Evolutionary conservation across 1,140 invertebrate species (phyloP).

Genomic region (Whitmania pigra): DNA sequence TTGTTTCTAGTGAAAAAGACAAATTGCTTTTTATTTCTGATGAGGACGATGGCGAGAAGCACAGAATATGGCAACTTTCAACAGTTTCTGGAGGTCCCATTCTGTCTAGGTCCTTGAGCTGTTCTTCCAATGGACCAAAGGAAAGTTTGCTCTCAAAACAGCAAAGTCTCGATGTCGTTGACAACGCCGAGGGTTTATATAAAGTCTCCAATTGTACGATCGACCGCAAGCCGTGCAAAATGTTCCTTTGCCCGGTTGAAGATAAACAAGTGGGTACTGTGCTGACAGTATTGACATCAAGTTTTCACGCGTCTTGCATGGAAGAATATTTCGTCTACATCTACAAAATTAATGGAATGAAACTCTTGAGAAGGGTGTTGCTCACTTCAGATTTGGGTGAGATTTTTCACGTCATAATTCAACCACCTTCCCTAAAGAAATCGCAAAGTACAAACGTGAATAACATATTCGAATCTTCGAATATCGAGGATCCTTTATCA

Average conservation of each 20-base stretch:
- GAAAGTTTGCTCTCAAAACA: not conserved
- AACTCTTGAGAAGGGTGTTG: not conserved
- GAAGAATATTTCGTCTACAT: not conserved
- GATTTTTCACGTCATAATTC: not conserved
- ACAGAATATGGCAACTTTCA: conserved; percentile 5
- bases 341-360: not conserved
- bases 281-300: not conserved
- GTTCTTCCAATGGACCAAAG: not conserved
- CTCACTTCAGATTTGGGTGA: not conserved
- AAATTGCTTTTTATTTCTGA: not conserved
- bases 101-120: not conserved
- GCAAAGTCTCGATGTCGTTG: not conserved
- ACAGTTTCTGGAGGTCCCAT: not conserved
- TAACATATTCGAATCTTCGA: not conserved
- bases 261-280: not conserved
- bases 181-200: not conserved
- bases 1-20: not conserved
- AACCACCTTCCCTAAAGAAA: not conserved
- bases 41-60: not conserved
- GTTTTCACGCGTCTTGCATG: not conserved
- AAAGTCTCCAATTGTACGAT: not conserved
- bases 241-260: not conserved
- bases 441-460: not conserved
- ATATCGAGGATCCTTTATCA: conserved; percentile 1
- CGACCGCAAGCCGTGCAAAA: not conserved